Evolutionary conservation across 2,888 invertebrate species (phyloP).

Genomic region (Leptogaster cylindrica): DNA sequence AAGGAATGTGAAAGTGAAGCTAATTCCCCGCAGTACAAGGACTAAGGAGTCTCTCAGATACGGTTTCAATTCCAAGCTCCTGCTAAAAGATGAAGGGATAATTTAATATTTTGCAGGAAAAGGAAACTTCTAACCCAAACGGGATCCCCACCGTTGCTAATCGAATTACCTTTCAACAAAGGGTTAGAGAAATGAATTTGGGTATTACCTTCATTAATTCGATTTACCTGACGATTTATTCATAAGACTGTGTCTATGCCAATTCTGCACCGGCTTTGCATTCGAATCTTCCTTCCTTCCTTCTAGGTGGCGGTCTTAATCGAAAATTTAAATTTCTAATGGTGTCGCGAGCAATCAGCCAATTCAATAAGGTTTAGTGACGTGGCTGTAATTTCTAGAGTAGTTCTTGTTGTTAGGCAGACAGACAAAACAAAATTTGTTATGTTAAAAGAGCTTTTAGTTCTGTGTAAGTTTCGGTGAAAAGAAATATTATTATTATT

Average conservation of each 20-base stretch:
- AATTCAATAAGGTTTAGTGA: constrained; percentile 2
- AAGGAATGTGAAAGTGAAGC: no score
- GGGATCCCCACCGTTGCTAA: constrained; percentile 53
- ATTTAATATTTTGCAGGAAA: constrained; percentile 39
- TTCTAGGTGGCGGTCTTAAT: constrained; percentile 25
- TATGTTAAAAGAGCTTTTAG: no score
- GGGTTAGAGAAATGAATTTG: constrained; percentile 64
- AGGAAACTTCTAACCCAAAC: constrained; percentile 46
- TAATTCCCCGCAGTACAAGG: constrained; percentile 16
- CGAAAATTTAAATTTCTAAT: constrained; percentile 44
- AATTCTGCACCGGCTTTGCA: constrained; percentile 52
- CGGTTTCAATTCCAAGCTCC: constrained; percentile 29
- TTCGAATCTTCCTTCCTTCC: constrained; percentile 2
- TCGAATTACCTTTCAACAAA: constrained; percentile 62
- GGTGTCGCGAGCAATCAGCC: constrained; percentile 40
- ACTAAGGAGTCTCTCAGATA: not conserved
- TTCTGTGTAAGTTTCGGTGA: no score
- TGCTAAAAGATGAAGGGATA: constrained; percentile 32
- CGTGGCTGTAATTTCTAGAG: no score
- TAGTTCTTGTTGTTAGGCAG: no score
- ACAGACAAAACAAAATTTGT: no score
- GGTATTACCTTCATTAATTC: constrained; percentile 63
- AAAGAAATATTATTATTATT: no score
- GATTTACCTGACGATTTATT: constrained; percentile 64
- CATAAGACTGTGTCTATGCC: constrained; percentile 63